Evolutionary conservation across 2,888 invertebrate genomes (phyloP).

Genomic region (Antitype chi): DNA sequence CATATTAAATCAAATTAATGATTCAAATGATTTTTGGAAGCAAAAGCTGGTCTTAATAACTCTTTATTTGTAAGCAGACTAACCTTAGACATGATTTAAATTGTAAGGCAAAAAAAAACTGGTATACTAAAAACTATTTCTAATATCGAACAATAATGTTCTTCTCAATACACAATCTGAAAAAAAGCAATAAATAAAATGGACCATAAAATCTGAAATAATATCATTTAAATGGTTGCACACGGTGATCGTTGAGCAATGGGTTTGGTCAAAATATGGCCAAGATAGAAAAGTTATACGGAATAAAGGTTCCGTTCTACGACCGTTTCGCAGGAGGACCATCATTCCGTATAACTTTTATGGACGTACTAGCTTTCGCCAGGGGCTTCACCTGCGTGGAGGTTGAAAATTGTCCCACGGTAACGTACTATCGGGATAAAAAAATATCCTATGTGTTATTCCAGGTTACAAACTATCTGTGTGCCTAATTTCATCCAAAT

Average conservation of each 20-base stretch:
- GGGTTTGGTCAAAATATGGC: constrained; percentile 34
- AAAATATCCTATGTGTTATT: no score
- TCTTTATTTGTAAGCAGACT: constrained; percentile 12
- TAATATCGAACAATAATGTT: constrained; percentile 52
- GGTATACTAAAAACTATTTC: constrained; percentile 27
- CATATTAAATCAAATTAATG: constrained; percentile 26
- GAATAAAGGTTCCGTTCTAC: constrained; percentile 18
- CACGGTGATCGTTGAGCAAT: constrained; percentile 57
- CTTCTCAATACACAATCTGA: constrained; percentile 42
- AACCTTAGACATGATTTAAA: constrained; percentile 6
- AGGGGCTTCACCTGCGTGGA: no score
- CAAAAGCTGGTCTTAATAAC: constrained; percentile 33
- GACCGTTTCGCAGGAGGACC: no score
- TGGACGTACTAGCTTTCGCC: no score
- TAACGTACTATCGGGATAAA: no score
- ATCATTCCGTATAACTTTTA: no score
- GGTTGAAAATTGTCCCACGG: no score
- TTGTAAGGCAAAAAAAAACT: constrained; percentile 26
- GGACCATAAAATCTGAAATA: constrained; percentile 64
- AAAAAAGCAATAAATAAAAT: constrained; percentile 60
- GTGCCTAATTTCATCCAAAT: no score
- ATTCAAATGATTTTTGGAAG: constrained; percentile 5
- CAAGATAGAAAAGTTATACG: not conserved
- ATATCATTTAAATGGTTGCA: constrained; percentile 62
- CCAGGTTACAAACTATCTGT: no score